Percentiles rank a stretch among this genome's conserved stretches.
These are phyloP conservation scores for Hirudinaria manillensis DNA, from an alignment of 2,888 invertebrate genomes.

Conservation along the genomic window DNA sequence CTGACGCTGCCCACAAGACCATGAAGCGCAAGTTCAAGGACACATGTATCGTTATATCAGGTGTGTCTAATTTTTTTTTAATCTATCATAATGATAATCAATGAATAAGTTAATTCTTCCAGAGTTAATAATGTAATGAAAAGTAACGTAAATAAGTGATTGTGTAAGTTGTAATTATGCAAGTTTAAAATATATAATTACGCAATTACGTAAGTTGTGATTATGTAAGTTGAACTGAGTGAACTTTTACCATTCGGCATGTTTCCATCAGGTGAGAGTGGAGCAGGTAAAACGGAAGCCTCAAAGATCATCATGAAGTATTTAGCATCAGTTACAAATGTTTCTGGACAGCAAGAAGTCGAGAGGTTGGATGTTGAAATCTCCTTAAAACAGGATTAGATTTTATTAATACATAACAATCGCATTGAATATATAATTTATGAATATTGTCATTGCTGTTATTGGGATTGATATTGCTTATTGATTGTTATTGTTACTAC, in stretches of 20 bases:
- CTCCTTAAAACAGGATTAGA: neutral
- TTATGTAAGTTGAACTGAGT: too few species aligned
- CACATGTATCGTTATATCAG: constrained; percentile 87
- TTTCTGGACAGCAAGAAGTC: constrained; percentile 83
- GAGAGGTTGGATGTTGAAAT: constrained; percentile 74
- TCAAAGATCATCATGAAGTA: constrained; percentile 96
- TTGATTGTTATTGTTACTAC: constrained; percentile 26
- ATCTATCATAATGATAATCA: neutral
- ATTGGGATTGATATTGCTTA: neutral
- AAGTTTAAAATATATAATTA: too few species aligned
- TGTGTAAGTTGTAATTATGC: too few species aligned
- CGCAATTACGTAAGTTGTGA: too few species aligned
- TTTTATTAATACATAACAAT: neutral
- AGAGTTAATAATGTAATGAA: neutral
- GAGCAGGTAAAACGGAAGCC: constrained; percentile 96
- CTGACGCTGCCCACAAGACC: constrained; percentile 88
- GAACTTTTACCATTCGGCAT: too few species aligned
- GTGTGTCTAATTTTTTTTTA: constrained; percentile 42
- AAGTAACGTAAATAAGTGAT: too few species aligned
- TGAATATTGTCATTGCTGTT: neutral
- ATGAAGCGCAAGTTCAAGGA: constrained; percentile 84
- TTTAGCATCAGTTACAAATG: constrained; percentile 91
- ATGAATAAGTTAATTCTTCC: neutral
- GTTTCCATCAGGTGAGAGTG: constrained; percentile 67
- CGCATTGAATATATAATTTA: neutral